phyloP scores from a whole-genome alignment of 2,113 vertebrate species.

The Rhabdornis inornatus region DNA sequence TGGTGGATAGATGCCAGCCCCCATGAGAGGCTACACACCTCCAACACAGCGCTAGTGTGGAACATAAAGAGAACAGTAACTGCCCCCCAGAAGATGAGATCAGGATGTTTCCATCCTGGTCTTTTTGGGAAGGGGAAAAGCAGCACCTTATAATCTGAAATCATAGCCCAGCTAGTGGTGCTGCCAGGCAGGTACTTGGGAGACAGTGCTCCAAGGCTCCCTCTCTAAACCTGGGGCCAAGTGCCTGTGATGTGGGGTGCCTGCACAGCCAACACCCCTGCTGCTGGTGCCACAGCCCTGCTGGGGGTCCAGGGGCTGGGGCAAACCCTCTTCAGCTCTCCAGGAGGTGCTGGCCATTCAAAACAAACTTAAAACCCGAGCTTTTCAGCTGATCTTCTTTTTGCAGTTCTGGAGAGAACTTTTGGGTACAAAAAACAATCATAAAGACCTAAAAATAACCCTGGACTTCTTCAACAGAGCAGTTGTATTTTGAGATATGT shows the following conservation, averaged over 20 bases:
- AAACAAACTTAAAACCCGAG: not conserved
- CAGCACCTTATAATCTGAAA: not conserved
- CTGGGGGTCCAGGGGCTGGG: not conserved
- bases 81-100: not conserved
- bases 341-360: rapidly evolving
- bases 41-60: not conserved
- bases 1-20: rapidly evolving
- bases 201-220: not conserved
- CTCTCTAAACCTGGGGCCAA: not conserved
- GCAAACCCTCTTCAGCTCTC: not conserved
- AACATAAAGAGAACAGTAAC: not conserved
- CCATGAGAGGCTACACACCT: not conserved
- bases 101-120: not conserved
- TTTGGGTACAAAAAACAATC: not conserved
- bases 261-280: not conserved
- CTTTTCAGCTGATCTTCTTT: not conserved
- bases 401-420: not conserved
- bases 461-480: not conserved
- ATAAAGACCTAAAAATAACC: conserved; percentile 1
- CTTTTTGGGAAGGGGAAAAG: not conserved
- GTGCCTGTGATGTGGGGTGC: rapidly evolving
- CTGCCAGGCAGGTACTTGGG: rapidly evolving
- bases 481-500: not conserved
- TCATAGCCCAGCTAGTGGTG: not conserved
- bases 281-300: not conserved